A percentile compares a stretch with the other conserved stretches of the same genome.
These are phyloP conservation scores for Styela plicata DNA, from an alignment of 23 tunicate genomes.

Conservation along the genomic window DNA sequence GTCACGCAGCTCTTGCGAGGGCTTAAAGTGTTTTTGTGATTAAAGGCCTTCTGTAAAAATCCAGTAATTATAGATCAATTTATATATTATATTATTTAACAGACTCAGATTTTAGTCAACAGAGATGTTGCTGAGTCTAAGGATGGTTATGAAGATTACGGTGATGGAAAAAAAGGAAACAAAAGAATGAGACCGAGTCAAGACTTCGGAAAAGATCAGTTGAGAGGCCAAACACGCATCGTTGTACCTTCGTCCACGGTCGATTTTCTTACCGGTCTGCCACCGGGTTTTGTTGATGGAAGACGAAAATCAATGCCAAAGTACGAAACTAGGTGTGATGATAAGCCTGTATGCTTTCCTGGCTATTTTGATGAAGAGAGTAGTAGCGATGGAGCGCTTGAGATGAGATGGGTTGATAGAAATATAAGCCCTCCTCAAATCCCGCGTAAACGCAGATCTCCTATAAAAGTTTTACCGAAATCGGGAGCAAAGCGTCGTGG, in stretches of 20 bases:
- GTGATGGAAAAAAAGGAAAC: neutral
- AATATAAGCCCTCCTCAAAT: neutral
- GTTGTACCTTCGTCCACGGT: neutral
- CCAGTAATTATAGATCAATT: too few relatives aligned
- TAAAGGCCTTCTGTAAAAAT: too few relatives aligned
- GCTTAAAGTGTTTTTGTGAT: too few relatives aligned
- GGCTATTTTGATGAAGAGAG: neutral
- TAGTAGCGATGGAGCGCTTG: neutral
- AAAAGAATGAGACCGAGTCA: neutral
- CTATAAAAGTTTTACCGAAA: neutral
- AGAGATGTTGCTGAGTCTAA: neutral
- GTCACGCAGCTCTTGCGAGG: too few relatives aligned
- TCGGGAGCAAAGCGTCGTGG: neutral
- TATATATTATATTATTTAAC: neutral
- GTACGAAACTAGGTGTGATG: neutral
- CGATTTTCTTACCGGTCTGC: conserved; percentile 5
- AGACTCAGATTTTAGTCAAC: neutral
- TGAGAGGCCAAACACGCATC: neutral
- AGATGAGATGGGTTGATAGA: neutral
- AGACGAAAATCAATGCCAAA: neutral
- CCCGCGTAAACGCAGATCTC: neutral
- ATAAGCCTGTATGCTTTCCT: neutral
- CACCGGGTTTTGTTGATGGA: neutral
- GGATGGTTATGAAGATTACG: neutral
- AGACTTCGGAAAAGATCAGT: neutral